phyloP scores from a whole-genome alignment of 2,888 invertebrate species.

The Tetanocera ferruginea region DNA sequence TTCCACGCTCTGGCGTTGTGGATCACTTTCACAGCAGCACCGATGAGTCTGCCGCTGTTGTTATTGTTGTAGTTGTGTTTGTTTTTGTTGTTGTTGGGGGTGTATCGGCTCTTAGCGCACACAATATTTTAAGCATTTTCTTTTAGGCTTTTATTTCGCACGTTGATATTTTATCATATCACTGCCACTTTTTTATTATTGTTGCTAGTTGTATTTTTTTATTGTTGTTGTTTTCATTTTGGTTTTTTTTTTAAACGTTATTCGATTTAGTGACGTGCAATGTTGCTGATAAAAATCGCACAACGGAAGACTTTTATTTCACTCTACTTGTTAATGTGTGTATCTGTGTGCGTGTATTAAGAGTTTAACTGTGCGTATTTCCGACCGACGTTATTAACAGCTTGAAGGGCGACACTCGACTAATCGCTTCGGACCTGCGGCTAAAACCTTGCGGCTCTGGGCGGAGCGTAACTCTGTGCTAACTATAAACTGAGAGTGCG shows the following conservation, averaged over 20 bases:
- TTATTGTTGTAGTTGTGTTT: slow-evolving; percentile 11
- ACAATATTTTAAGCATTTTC: slow-evolving; percentile 5
- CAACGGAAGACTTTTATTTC: not conserved
- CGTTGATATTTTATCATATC: not conserved
- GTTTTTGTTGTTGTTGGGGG: not conserved
- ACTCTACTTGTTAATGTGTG: not conserved
- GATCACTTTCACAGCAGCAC: slow-evolving; percentile 25
- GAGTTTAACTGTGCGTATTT: not conserved
- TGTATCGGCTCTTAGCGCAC: not conserved
- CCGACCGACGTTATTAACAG: slow-evolving; percentile 50
- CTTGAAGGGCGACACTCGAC: slow-evolving; percentile 62
- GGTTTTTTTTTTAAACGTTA: not conserved
- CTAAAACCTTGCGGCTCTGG: slow-evolving; percentile 64
- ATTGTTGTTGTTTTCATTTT: slow-evolving; percentile 13
- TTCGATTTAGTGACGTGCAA: slow-evolving; percentile 31
- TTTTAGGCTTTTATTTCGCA: not conserved
- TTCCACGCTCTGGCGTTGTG: slow-evolving; percentile 14
- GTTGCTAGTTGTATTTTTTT: not conserved
- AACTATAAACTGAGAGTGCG: slow-evolving; percentile 37
- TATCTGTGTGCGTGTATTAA: not conserved
- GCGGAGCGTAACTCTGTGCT: slow-evolving; percentile 48
- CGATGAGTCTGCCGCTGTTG: not conserved
- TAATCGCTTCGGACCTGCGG: slow-evolving; percentile 63
- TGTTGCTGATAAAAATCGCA: slow-evolving; percentile 17
- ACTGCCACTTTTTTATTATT: not conserved